Percentiles rank a stretch among this genome's conserved stretches.
phyloP scores from a whole-genome alignment of 2,888 invertebrate species.

The Gandaritis pyraliata region DNA sequence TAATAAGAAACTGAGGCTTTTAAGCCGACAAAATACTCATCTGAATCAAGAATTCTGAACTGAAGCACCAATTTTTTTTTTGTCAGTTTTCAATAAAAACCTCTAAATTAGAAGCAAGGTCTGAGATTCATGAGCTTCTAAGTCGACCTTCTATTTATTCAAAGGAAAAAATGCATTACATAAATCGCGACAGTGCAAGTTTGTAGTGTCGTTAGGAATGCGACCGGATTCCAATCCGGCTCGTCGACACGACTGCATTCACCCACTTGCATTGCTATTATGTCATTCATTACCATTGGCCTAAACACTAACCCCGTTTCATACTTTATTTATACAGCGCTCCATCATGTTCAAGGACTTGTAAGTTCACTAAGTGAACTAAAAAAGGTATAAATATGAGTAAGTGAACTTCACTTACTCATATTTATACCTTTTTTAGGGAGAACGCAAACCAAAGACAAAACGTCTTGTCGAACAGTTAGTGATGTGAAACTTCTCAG shows the following conservation, averaged over 20 bases:
- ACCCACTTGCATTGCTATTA: slow-evolving; percentile 69
- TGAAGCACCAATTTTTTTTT: too few species aligned
- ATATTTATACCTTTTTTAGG: too few species aligned
- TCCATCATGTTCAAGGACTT: slow-evolving; percentile 40
- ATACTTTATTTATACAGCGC: slow-evolving; percentile 35
- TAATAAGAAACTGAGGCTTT: not conserved
- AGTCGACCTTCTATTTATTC: not conserved
- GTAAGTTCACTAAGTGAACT: not conserved
- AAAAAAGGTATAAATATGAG: too few species aligned
- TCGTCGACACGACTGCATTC: slow-evolving; percentile 60
- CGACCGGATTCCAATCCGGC: slow-evolving; percentile 71
- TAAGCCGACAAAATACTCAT: too few species aligned
- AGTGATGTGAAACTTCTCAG: too few species aligned
- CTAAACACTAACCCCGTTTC: slow-evolving; percentile 63
- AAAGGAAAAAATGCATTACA: slow-evolving; percentile 51
- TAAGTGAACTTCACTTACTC: too few species aligned
- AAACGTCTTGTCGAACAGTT: too few species aligned
- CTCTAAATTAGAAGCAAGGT: too few species aligned
- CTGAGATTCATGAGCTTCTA: too few species aligned
- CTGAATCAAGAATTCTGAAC: too few species aligned
- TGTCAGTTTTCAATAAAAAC: too few species aligned
- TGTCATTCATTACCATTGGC: slow-evolving; percentile 72
- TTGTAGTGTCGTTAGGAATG: slow-evolving; percentile 73
- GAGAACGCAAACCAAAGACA: too few species aligned
- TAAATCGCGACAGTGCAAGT: slow-evolving; percentile 60